Conservation (phyloP, 1,140 invertebrate genomes). For the Diachasmimorpha longicaudata region DNA sequence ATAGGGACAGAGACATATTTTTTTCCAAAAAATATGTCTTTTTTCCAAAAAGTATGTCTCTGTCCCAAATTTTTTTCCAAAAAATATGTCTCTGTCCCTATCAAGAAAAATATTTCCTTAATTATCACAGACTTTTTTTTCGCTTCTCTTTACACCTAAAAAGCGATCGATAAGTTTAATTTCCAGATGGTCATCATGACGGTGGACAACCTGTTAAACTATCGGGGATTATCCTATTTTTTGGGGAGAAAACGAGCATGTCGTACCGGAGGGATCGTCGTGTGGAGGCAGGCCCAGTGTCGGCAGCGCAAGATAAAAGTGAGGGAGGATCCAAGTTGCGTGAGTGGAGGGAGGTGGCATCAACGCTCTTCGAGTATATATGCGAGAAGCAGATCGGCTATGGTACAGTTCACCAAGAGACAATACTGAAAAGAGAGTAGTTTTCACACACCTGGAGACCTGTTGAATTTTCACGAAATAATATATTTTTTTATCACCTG, state of each 20-base stretch:
- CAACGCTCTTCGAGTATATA: conserved; percentile 53
- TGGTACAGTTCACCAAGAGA: conserved; percentile 57
- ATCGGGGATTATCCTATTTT: too few relatives aligned
- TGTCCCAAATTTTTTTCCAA: too few relatives aligned
- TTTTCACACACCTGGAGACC: neutral
- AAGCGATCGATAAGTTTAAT: too few relatives aligned
- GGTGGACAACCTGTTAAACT: too few relatives aligned
- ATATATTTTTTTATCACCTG: neutral
- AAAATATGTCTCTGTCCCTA: too few relatives aligned
- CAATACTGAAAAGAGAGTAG: conserved; percentile 44
- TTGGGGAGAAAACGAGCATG: neutral
- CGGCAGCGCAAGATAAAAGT: conserved; percentile 37
- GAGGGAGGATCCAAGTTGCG: conserved; percentile 40
- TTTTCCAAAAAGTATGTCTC: too few relatives aligned
- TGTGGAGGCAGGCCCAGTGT: neutral
- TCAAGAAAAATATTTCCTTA: too few relatives aligned
- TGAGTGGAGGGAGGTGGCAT: conserved; percentile 38
- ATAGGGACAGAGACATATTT: too few relatives aligned
- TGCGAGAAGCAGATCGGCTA: conserved; percentile 50
- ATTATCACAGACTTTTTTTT: too few relatives aligned
- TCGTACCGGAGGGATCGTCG: neutral
- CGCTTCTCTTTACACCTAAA: too few relatives aligned
- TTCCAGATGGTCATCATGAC: too few relatives aligned
- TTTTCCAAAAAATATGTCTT: too few relatives aligned
- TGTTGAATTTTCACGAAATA: neutral